These are phyloP conservation scores for Natrix natrix DNA, from an alignment of 2,797 vertebrate genomes.

Conservation along the genomic window DNA sequence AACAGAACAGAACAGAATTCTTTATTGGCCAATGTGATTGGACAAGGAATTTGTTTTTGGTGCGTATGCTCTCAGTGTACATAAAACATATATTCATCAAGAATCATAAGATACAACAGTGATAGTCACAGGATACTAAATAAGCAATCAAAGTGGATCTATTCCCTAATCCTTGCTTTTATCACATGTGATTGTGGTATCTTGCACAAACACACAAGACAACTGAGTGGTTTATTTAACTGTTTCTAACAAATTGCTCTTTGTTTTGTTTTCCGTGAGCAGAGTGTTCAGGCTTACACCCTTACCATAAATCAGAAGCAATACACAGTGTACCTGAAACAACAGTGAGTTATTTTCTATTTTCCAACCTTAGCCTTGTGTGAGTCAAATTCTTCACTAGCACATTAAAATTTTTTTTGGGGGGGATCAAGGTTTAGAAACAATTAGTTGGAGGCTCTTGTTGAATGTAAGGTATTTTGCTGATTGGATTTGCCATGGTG, in stretches of 20 bases:
- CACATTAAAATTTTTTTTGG: no score
- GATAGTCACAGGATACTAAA: no score
- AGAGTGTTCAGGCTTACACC: slow-evolving; percentile 37
- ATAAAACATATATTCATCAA: no score
- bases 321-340: slow-evolving; percentile 41
- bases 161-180: not conserved
- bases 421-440: no score
- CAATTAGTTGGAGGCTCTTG: not conserved
- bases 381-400: not conserved
- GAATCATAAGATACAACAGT: no score
- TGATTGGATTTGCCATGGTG: no score
- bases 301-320: slow-evolving; percentile 31
- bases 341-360: slow-evolving; percentile 42
- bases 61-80: no score
- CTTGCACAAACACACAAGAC: not conserved
- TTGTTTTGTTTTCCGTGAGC: not conserved
- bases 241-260: not conserved
- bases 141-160: not conserved
- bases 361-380: accelerated
- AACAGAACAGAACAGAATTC: no score
- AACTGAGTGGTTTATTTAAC: not conserved
- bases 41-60: no score
- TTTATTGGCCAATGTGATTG: no score
- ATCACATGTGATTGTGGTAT: not conserved
- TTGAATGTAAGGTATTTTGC: no score